Evolutionary conservation across 2,888 invertebrate species (phyloP).

Genomic region (Eilema depressum): DNA sequence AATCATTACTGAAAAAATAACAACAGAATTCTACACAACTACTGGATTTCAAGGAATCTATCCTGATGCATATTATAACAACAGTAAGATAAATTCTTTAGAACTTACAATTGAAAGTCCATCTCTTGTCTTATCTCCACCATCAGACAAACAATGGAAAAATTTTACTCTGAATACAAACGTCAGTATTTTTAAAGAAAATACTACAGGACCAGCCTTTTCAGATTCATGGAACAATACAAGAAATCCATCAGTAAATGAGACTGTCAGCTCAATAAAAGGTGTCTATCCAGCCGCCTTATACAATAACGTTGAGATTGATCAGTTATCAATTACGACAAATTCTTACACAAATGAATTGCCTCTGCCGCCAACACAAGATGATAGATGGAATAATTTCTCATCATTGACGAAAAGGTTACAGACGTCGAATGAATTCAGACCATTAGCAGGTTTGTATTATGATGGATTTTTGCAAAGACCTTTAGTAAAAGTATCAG

Average conservation of each 20-base stretch:
- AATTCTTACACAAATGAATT: conserved; percentile 68
- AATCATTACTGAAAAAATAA: conserved; percentile 23
- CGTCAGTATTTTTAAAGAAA: conserved; percentile 31
- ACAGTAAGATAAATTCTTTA: conserved; percentile 36
- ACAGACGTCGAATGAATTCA: conserved; percentile 65
- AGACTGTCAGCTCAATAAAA: conserved; percentile 47
- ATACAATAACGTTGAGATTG: conserved; percentile 66
- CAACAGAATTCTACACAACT: conserved; percentile 26
- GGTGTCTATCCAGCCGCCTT: conserved; percentile 64
- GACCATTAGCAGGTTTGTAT: conserved; percentile 79
- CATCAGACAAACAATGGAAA: conserved; percentile 55
- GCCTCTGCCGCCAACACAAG: conserved; percentile 58
- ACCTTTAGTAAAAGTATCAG: conserved; percentile 64
- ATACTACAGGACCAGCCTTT: conserved; percentile 24
- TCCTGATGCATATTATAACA: conserved; percentile 39
- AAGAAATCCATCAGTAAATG: conserved; percentile 40
- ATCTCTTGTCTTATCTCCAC: conserved; percentile 41
- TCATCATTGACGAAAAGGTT: conserved; percentile 56
- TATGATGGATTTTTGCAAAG: conserved; percentile 79
- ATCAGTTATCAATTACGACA: conserved; percentile 75
- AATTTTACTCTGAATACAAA: conserved; percentile 55
- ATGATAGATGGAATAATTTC: conserved; percentile 74
- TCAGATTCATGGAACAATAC: conserved; percentile 27
- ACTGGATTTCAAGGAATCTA: conserved; percentile 34
- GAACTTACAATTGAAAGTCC: conserved; percentile 27